A percentile compares a stretch with the other conserved stretches of the same genome.
phyloP scores from a whole-genome alignment of 1,140 invertebrate species.

The Armadillidium nasatum region DNA sequence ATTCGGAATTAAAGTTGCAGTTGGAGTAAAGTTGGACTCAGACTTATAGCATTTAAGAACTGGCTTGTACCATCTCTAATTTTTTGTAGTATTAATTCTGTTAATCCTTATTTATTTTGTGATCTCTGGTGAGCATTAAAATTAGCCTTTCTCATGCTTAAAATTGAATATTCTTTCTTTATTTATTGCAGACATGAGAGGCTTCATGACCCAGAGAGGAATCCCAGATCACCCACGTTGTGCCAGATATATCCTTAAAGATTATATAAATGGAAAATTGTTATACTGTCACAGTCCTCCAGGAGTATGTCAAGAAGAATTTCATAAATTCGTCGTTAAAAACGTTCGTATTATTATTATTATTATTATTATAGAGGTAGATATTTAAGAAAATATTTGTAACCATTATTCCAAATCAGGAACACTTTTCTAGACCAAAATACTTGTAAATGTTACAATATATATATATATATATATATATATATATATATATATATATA shows the following conservation, averaged over 20 bases:
- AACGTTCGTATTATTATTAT: conserved; percentile 24
- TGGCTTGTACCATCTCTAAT: neutral
- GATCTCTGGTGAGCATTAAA: neutral
- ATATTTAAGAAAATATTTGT: too few species aligned
- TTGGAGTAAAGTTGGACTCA: neutral
- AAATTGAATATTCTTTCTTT: conserved; percentile 27
- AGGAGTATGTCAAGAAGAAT: conserved; percentile 61
- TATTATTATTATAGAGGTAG: conserved; percentile 1
- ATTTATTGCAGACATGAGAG: conserved; percentile 73
- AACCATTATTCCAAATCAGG: too few species aligned
- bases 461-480: too few species aligned
- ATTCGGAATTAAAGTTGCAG: neutral
- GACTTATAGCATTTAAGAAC: neutral
- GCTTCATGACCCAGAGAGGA: conserved; percentile 92
- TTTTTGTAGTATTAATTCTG: conserved; percentile 10
- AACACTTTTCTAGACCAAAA: too few species aligned
- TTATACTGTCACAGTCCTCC: conserved; percentile 82
- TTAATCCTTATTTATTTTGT: conserved; percentile 1
- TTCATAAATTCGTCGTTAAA: conserved; percentile 55
- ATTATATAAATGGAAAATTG: conserved; percentile 85
- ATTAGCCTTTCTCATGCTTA: neutral
- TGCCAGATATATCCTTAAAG: conserved; percentile 83
- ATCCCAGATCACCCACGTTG: conserved; percentile 88
- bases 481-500: too few species aligned
- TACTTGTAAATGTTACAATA: too few species aligned